Base-by-base conservation (phyloP, 2,113 vertebrate species). In the Urocynchramus pylzowi region DNA sequence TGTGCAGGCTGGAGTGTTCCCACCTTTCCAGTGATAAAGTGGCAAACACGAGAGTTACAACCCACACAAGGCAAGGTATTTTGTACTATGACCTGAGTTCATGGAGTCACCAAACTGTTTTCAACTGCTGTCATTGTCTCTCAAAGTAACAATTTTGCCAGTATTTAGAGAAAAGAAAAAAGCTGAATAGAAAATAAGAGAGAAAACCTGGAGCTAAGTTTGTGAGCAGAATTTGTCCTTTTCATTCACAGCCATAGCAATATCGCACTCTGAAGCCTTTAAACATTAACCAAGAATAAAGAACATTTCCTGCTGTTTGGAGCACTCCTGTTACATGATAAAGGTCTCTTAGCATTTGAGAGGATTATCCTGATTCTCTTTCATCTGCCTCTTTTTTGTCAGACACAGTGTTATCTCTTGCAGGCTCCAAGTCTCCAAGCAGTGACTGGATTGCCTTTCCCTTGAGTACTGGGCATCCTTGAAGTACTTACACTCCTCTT, bases 231-330 rank as follows among this genome's bases (percentile, higher is more conserved):
- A 83, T 80, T 76, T 93, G 67, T 94, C 89, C 71, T 87, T 91
- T 87, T 77, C 70, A 94, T 10, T 94, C 78, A 80, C 33, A 67
- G 33, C 9, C 27, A 24, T 50, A 45, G 39, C 75, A 63, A 42
- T 77, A 41, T 31, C 20, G 5, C 30, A 28, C 67, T 91, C 91
- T 69, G 78, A 96, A 94, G 67, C 50, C 33, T 95, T 96, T 94
- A 91, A 96, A 94, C 39, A 91, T 95, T 91, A 90, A 90, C 82
- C 64, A 94, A 88, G 87, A 93, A 80, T 85, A 94, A 90, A 96
- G 91, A 88, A 91, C 45, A 85, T 93, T 93, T 91, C 90, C 92
- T 77, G 35, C 93, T 88, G 26, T 85, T 85, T 77, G 50, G 42
- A 33, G 18, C 27, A 63, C 35, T 95, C 16, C 2, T 57, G 57